Evolutionary conservation across 2,113 vertebrate genomes (phyloP).

Genomic region (Caretta caretta): DNA sequence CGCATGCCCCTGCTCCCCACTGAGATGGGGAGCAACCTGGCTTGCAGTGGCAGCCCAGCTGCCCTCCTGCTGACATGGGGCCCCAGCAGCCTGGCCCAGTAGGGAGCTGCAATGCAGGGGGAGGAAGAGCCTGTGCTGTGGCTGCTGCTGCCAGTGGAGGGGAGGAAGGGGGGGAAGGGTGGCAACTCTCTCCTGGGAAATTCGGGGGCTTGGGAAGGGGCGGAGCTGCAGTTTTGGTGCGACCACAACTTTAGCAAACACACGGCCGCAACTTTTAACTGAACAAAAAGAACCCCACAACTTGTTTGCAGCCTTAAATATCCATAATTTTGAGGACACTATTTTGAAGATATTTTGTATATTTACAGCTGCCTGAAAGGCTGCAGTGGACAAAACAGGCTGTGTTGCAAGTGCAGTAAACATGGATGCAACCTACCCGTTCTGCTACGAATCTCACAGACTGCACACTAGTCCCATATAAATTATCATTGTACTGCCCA

Average conservation of each 20-base stretch:
- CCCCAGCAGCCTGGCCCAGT: too few relatives aligned
- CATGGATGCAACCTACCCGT: conserved; percentile 82
- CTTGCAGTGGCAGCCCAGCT: too few relatives aligned
- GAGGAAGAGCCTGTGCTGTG: too few relatives aligned
- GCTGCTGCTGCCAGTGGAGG: too few relatives aligned
- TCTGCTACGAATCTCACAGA: conserved; percentile 98
- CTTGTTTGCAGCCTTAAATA: neutral
- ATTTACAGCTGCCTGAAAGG: neutral
- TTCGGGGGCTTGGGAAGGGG: too few relatives aligned
- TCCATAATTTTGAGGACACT: neutral
- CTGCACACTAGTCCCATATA: conserved; percentile 97
- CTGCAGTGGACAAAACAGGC: neutral
- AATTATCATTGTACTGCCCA: conserved; percentile 97
- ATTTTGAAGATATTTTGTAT: neutral
- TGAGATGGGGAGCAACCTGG: neutral
- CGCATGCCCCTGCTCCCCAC: neutral
- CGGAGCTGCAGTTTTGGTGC: neutral
- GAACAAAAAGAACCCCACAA: neutral
- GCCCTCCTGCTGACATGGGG: too few relatives aligned
- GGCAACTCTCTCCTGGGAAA: too few relatives aligned
- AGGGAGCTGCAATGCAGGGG: too few relatives aligned
- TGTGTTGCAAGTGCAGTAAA: neutral
- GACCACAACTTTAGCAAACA: neutral
- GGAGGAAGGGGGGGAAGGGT: too few relatives aligned
- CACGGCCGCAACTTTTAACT: neutral